These are phyloP conservation scores for Mirza zaza DNA, from an alignment of 2,113 vertebrate species.

Conservation along the genomic window DNA sequence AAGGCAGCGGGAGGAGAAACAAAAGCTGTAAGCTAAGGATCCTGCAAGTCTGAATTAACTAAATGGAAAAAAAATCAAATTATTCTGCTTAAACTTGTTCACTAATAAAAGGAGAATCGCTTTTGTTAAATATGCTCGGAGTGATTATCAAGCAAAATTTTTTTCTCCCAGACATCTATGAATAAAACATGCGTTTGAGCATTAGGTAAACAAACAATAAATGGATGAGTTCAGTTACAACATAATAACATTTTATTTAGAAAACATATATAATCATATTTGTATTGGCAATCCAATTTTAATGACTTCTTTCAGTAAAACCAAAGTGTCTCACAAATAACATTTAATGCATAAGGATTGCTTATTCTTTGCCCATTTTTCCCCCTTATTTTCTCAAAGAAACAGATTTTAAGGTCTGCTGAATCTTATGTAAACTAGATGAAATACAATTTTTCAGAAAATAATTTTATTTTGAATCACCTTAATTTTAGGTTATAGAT, in stretches of 20 bases:
- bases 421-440: constrained; percentile 38
- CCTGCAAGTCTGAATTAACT: constrained; percentile 74
- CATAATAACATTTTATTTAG: constrained; percentile 71
- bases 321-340: constrained; percentile 69
- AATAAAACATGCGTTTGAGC: constrained; percentile 77
- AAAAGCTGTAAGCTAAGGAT: constrained; percentile 60
- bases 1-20: constrained; percentile 78
- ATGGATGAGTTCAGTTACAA: constrained; percentile 75
- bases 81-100: constrained; percentile 76
- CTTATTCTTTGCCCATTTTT: constrained; percentile 54
- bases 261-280: constrained; percentile 78
- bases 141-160: constrained; percentile 75
- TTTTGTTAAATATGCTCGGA: constrained; percentile 80
- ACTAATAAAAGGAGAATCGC: constrained; percentile 73
- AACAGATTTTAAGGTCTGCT: constrained; percentile 13
- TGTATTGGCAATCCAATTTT: constrained; percentile 79
- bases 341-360: constrained; percentile 43
- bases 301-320: constrained; percentile 80
- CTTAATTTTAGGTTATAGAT: constrained; percentile 51
- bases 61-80: constrained; percentile 76
- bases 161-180: constrained; percentile 76
- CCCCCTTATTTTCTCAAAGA: constrained; percentile 50
- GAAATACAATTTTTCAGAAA: neutral
- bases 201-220: constrained; percentile 80
- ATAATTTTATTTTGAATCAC: constrained; percentile 28